A percentile compares a stretch with the other conserved stretches of the same genome.
phyloP scores from a whole-genome alignment of 2,888 invertebrate species.

The Tromatobia lineatoria region DNA sequence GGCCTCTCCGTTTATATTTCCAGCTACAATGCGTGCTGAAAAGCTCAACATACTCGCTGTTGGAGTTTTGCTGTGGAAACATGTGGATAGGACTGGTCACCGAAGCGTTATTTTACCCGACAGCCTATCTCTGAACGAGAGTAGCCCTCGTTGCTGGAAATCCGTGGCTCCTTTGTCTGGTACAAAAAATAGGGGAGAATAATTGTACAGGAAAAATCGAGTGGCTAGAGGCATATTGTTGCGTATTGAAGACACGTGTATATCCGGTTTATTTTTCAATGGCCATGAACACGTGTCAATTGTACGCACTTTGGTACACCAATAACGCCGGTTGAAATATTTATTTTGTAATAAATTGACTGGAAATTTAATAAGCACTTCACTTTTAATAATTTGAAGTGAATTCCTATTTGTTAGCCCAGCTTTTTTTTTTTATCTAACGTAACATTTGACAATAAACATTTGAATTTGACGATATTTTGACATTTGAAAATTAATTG shows the following conservation, averaged over 20 bases:
- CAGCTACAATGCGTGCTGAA: conserved; percentile 14
- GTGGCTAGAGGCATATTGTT: conserved; percentile 52
- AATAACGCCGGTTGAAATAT: neutral
- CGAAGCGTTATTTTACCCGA: conserved; percentile 64
- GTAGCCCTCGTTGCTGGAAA: conserved; percentile 48
- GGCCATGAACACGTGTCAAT: conserved; percentile 1
- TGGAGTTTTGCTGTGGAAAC: conserved; percentile 32
- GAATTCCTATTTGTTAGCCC: too few relatives aligned
- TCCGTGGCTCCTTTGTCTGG: conserved; percentile 57
- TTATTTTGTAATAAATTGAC: neutral
- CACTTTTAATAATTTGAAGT: too few relatives aligned
- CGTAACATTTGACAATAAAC: too few relatives aligned
- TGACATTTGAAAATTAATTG: too few relatives aligned
- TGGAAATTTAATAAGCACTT: too few relatives aligned
- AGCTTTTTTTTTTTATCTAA: too few relatives aligned
- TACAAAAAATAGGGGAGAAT: conserved; percentile 34
- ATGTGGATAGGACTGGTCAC: conserved; percentile 48
- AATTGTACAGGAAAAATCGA: conserved; percentile 52
- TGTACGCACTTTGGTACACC: neutral
- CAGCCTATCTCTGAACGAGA: conserved; percentile 12
- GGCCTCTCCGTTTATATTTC: conserved; percentile 36
- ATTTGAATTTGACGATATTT: too few relatives aligned
- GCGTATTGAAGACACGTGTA: neutral
- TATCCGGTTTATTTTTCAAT: conserved; percentile 12
- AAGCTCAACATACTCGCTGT: conserved; percentile 13